Evolutionary conservation across 2,797 vertebrate species (phyloP), one percentile per base, ranked within the genome.

Genomic region (Clarias fuscus): DNA sequence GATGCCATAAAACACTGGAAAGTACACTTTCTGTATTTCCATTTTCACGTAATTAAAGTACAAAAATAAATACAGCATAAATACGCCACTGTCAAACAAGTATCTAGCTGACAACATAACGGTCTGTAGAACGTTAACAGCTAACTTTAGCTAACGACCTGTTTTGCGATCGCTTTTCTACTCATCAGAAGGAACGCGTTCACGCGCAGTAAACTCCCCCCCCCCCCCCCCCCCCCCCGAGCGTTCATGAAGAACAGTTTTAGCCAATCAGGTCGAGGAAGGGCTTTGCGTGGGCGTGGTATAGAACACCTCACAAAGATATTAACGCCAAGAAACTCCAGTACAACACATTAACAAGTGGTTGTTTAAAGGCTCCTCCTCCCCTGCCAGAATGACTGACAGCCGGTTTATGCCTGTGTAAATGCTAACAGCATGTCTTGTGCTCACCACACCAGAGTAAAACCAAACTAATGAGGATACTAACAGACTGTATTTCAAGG

Each of bases 321-420:
- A 13, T 43, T 7, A 80, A 61, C 18, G 13, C 24, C 5, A 27
- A 27, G 10, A 17, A 56, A 33, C 8, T 22, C 18, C 20, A 40
- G 33, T 15, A 24, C 18, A 37, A 11, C 20, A 78, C 5, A 37
- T 37, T 7, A 22, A 61, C 61, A 11, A 18, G 61, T 11, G 40
- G 20, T 3, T 65, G 33, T n/a, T 27, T 43, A 48, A 48, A 48
- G 48, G 8, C 95, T 95, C 95, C 94, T 95, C 95, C 94, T 6
- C 95, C 96, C 95, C 95, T 97, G 96, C 97, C 97, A 97, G 96
- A 96, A 95, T 97, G 96, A 97, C 95, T 97, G 96, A 95, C 96
- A 96, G 94, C 92, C 94, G 93, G 94, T 96, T 95, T 96, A 93
- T 94, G 93, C 92, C 92, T 92, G 94, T 96, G 93, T 95, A 96